Conservation (phyloP, 2,888 invertebrate species). For the Oscheius sp. region DNA sequence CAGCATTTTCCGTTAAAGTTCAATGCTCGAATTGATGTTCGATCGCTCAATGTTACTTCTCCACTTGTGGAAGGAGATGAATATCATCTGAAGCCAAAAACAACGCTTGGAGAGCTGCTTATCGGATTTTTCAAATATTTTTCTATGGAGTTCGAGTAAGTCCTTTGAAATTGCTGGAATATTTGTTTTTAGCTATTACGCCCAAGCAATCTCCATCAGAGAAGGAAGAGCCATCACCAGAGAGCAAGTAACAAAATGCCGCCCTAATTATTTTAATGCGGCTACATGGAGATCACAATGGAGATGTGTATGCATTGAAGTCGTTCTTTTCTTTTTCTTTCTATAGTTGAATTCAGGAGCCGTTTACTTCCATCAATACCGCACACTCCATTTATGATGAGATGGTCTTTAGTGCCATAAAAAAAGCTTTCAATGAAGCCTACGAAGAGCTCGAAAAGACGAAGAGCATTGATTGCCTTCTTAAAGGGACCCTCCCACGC, state of each 20-base stretch:
- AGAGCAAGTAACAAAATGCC: conserved; percentile 81
- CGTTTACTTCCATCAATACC: conserved; percentile 93
- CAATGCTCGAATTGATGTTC: conserved; percentile 74
- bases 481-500: no score
- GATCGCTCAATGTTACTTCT: conserved; percentile 58
- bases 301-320: conserved; percentile 90
- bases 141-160: conserved; percentile 83
- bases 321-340: neutral
- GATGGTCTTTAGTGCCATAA: conserved; percentile 82
- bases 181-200: conserved; percentile 79
- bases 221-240: conserved; percentile 78
- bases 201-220: conserved; percentile 87
- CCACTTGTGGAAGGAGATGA: conserved; percentile 24
- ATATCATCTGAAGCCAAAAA: conserved; percentile 76
- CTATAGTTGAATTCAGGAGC: conserved; percentile 80
- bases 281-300: conserved; percentile 85
- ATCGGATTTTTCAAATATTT: conserved; percentile 88
- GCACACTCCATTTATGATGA: conserved; percentile 92
- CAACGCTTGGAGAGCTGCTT: conserved; percentile 84
- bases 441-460: conserved; percentile 54
- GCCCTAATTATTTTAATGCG: conserved; percentile 77
- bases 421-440: conserved; percentile 71
- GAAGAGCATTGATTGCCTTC: conserved; percentile 52
- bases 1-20: conserved; percentile 81
- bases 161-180: conserved; percentile 77